A percentile compares a stretch with the other conserved stretches of the same genome.
Conservation (phyloP, 2,888 invertebrate genomes). For the Eristalinus sepulchralis region DNA sequence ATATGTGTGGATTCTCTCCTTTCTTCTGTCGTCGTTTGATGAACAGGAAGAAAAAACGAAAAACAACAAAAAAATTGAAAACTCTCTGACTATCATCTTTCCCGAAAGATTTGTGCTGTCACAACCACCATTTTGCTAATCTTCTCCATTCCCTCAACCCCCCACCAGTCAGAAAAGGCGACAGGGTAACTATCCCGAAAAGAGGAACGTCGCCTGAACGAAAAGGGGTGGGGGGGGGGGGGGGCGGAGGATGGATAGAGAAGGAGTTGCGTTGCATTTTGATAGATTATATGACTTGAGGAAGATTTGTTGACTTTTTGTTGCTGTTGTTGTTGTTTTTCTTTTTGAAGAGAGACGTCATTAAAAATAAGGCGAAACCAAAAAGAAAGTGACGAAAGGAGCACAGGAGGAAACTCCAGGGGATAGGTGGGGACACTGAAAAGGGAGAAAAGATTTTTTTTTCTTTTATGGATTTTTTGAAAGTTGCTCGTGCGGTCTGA, state of each 20-base stretch:
- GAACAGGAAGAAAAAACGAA: slow-evolving; percentile 4
- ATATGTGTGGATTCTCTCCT: neutral
- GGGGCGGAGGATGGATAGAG: neutral
- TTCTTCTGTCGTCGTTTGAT: neutral
- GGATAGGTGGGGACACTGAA: neutral
- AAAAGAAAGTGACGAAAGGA: neutral
- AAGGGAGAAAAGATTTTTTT: no score
- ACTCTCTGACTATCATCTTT: slow-evolving; percentile 6
- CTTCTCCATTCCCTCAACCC: slow-evolving; percentile 44
- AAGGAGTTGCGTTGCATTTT: slow-evolving; percentile 56
- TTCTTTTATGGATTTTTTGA: no score
- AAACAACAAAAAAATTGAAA: neutral
- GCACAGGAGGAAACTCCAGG: neutral
- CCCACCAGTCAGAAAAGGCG: neutral
- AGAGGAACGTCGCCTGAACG: no score
- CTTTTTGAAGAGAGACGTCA: slow-evolving; percentile 41
- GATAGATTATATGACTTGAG: slow-evolving; percentile 57
- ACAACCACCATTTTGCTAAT: slow-evolving; percentile 52
- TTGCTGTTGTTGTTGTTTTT: slow-evolving; percentile 41
- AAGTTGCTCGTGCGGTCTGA: no score
- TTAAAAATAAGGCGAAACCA: slow-evolving; percentile 11
- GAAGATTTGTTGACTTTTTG: slow-evolving; percentile 60
- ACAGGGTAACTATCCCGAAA: no score
- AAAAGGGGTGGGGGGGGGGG: neutral
- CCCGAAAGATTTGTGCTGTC: slow-evolving; percentile 30